Percentiles rank a stretch among this genome's conserved stretches.
phyloP scores from a whole-genome alignment of 2,888 invertebrate genomes.

The Machimus rusticus region DNA sequence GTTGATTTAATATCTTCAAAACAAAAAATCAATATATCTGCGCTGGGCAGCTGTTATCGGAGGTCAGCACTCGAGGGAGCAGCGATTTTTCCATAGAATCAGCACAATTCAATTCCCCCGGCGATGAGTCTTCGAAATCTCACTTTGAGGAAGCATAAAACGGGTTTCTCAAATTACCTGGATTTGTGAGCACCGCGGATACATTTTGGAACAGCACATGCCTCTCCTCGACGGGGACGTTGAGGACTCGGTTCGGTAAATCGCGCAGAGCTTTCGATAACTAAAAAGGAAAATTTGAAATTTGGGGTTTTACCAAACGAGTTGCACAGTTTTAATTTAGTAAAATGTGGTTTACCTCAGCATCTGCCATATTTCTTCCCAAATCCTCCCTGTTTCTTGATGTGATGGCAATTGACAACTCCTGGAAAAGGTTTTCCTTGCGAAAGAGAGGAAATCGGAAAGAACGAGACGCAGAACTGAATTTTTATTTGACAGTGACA shows the following conservation, averaged over 20 bases:
- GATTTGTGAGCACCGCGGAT: slow-evolving; percentile 70
- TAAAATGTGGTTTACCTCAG: slow-evolving; percentile 51
- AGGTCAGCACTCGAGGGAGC: neutral
- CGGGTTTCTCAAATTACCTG: slow-evolving; percentile 67
- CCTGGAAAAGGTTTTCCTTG: slow-evolving; percentile 43
- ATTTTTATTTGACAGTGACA: slow-evolving; percentile 9
- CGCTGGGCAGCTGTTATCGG: neutral
- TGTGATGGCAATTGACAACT: slow-evolving; percentile 48
- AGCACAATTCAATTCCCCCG: neutral
- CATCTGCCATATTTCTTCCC: slow-evolving; percentile 52
- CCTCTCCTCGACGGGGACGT: slow-evolving; percentile 57
- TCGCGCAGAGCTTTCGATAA: slow-evolving; percentile 59
- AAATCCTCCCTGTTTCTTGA: slow-evolving; percentile 24
- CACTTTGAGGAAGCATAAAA: neutral
- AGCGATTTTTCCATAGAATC: neutral
- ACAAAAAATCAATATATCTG: slow-evolving; percentile 23
- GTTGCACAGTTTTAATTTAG: slow-evolving; percentile 22
- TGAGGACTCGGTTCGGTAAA: slow-evolving; percentile 59
- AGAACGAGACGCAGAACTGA: neutral
- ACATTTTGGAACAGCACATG: slow-evolving; percentile 57
- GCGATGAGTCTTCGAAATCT: neutral
- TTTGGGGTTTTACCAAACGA: neutral
- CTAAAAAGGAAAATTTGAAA: slow-evolving; percentile 54
- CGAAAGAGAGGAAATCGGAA: neutral
- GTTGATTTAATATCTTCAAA: neutral